Percentiles rank a stretch among this genome's conserved stretches.
Evolutionary conservation across 35 echinoderm and acorn worm genomes (phyloP).

Genomic region (Stichopus chloronotus): DNA sequence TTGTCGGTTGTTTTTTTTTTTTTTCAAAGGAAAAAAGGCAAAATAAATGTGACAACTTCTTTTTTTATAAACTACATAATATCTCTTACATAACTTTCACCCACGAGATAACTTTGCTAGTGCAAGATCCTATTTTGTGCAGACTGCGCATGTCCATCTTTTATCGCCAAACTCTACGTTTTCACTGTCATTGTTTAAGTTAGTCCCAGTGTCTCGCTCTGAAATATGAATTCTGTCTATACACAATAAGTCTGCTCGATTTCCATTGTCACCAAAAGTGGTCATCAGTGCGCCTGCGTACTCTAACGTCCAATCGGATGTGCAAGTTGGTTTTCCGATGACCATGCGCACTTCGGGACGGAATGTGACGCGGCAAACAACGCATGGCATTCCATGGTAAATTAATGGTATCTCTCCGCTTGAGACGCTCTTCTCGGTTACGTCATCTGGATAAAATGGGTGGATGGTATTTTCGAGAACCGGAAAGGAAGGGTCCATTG

Average conservation of each 20-base stretch:
- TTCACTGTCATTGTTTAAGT: background rate
- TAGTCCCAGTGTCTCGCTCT: background rate
- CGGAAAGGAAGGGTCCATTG: conserved; percentile 20
- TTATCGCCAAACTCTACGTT: background rate
- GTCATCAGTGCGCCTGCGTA: conserved; percentile 29
- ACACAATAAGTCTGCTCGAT: background rate
- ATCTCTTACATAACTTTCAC: no score
- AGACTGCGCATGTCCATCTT: conserved; percentile 40
- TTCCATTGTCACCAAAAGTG: background rate
- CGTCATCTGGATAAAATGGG: background rate
- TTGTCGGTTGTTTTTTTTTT: no score
- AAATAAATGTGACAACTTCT: no score
- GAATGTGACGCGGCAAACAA: conserved; percentile 39
- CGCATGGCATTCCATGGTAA: conserved; percentile 21
- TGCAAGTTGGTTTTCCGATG: conserved; percentile 22
- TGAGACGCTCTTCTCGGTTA: background rate
- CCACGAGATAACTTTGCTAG: no score
- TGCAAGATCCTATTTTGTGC: conserved; percentile 5
- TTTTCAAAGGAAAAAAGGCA: no score
- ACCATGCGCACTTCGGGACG: conserved; percentile 35
- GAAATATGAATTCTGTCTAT: background rate
- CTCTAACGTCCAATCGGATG: conserved; percentile 49
- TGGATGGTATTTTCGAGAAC: conserved; percentile 23
- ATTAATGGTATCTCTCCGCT: background rate
- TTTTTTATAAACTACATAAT: no score